Evolutionary conservation across 2,888 invertebrate genomes (phyloP), one percentile per base, ranked within the genome.

Genomic region (Carpatolechia fugitivella): DNA sequence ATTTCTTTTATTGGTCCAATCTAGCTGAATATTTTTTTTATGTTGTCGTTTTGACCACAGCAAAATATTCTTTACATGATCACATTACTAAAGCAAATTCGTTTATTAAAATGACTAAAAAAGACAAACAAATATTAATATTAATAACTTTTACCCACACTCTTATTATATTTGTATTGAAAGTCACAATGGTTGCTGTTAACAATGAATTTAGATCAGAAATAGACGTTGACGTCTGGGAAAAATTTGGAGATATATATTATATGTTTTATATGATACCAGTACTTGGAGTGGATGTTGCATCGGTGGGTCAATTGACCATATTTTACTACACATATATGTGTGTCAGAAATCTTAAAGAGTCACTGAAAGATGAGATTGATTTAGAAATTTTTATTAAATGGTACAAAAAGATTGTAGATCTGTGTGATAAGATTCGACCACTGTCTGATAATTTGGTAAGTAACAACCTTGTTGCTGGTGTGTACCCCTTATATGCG

Each of bases 381-480:
- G n/a, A 44, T 44, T 44, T 44, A 13, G 14, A 29, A 1, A 29
- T 6, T 5, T 5, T 29, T 1, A 7, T 44, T 1, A 44, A 44
- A 29, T n/a, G 20, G 5, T 44, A 44, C 13, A 29, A 24, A 5
- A 29, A 7, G 3, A 44, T 44, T 13, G 44, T 24, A 7, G 44
- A 44, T 3, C 14, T 44, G 4, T 44, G 24, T 29, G 44, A 44
- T 2, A 44, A 44, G 7, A 20, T 44, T 10, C 4, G 44, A 7
- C 44, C 44, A 20, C 29, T 44, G n/a, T 44, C 44, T 29, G 29
- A 44, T 24, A 44, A 44, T 29, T 44, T 44, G 44, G 44, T 44
- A 44, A 44, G 44, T 24, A 10, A 16, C n/a, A n/a, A n/a, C n/a
- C n/a, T n/a, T n/a, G n/a, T n/a, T n/a, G n/a, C n/a, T n/a, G n/a